These are phyloP conservation scores for Pyrocephalus nanus DNA, from an alignment of 2,797 vertebrate species.

Conservation along the genomic window DNA sequence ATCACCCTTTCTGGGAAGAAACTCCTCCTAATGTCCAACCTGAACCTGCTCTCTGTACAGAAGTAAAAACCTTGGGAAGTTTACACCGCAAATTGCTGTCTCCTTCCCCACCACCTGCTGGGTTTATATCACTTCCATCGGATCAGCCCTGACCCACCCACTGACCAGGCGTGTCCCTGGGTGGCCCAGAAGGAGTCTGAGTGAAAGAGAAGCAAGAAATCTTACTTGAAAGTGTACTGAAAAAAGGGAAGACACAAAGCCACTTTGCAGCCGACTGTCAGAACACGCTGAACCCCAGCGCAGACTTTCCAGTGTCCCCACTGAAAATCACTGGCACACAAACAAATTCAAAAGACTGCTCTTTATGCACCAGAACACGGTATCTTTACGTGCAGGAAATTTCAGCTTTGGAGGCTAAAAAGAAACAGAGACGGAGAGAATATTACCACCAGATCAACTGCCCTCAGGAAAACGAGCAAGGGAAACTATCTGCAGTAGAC, in stretches of 20 bases:
- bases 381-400: neutral
- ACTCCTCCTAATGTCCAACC: neutral
- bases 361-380: fast-evolving
- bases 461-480: neutral
- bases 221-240: neutral
- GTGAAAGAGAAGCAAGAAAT: neutral
- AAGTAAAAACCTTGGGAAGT: neutral
- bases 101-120: neutral
- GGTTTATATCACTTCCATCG: neutral
- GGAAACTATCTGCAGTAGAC: neutral
- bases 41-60: neutral
- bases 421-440: neutral
- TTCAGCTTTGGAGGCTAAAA: neutral
- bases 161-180: neutral
- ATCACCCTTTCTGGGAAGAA: neutral
- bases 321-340: neutral
- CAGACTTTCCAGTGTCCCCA: neutral
- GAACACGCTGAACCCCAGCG: neutral
- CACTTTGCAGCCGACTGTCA: neutral
- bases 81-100: neutral
- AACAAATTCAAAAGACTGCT: conserved; percentile 3
- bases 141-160: neutral
- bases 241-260: neutral
- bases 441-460: neutral
- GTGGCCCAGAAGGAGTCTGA: fast-evolving